Conservation (phyloP, 2,888 invertebrate species). For the Hydrotaea cyrtoneurina region DNA sequence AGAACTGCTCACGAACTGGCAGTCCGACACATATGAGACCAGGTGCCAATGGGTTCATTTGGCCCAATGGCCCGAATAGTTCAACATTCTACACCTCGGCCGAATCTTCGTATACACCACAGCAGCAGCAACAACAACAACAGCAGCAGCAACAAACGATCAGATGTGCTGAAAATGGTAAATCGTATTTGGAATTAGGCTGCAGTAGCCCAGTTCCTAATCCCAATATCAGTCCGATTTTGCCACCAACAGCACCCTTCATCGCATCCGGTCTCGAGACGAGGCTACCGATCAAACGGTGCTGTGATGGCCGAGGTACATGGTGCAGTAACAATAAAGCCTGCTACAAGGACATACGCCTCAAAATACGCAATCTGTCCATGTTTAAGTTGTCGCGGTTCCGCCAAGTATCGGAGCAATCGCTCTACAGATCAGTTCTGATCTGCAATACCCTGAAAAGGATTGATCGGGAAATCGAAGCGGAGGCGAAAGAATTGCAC, state of each 20-base stretch:
- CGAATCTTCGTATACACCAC: conserved; percentile 57
- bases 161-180: conserved; percentile 93
- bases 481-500: conserved; percentile 82
- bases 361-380: conserved; percentile 94
- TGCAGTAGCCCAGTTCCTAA: conserved; percentile 82
- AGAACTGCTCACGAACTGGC: conserved; percentile 80
- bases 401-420: conserved; percentile 93
- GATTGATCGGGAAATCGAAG: conserved; percentile 94
- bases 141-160: conserved; percentile 86
- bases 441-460: conserved; percentile 95
- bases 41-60: conserved; percentile 70
- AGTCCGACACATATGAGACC: conserved; percentile 82
- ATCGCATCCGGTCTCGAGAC: conserved; percentile 74
- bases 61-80: conserved; percentile 73
- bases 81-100: conserved; percentile 56
- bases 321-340: conserved; percentile 89
- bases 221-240: conserved; percentile 56
- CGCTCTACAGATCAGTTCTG: conserved; percentile 93
- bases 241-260: conserved; percentile 65
- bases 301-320: conserved; percentile 87
- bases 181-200: conserved; percentile 93
- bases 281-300: conserved; percentile 81
- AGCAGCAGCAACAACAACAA: conserved; percentile 81
- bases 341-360: conserved; percentile 91
- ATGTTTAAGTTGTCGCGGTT: conserved; percentile 95